These are phyloP conservation scores for Drosophila nebulosa DNA, from an alignment of 1,140 invertebrate genomes.

Conservation along the genomic window DNA sequence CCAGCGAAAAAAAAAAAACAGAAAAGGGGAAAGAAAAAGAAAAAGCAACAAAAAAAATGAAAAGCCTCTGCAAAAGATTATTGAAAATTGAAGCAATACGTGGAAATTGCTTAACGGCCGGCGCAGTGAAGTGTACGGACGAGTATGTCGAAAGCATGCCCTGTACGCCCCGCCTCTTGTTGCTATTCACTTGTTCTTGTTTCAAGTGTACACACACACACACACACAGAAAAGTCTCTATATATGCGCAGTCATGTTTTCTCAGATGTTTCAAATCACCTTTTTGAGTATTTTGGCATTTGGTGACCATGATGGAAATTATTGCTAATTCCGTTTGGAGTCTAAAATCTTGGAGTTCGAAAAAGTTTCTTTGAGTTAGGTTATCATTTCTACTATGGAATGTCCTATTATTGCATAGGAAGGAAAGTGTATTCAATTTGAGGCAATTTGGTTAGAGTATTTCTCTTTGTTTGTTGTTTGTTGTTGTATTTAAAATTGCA, in stretches of 20 bases:
- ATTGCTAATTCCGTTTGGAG: neutral
- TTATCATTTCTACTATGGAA: too few relatives aligned
- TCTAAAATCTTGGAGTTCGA: too few relatives aligned
- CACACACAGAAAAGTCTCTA: constrained; percentile 11
- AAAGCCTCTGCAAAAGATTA: constrained; percentile 53
- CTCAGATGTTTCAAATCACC: constrained; percentile 18
- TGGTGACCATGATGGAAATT: neutral
- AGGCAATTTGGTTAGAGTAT: too few relatives aligned
- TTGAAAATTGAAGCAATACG: constrained; percentile 65
- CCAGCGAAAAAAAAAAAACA: neutral
- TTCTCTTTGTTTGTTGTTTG: neutral
- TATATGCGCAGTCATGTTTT: constrained; percentile 43
- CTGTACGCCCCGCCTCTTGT: neutral
- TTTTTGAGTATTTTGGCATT: neutral
- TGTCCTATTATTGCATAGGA: too few relatives aligned
- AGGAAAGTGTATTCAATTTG: too few relatives aligned
- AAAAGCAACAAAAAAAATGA: constrained; percentile 52
- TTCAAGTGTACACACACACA: neutral
- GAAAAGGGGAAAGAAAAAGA: constrained; percentile 17
- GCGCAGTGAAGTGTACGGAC: constrained; percentile 37
- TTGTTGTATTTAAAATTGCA: neutral
- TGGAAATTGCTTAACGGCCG: constrained; percentile 61
- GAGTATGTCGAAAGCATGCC: neutral
- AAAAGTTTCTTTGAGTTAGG: too few relatives aligned
- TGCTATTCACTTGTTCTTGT: constrained; percentile 18